phyloP scores from a whole-genome alignment of 2,888 invertebrate genomes.

The Nipponacmea schrenckii region DNA sequence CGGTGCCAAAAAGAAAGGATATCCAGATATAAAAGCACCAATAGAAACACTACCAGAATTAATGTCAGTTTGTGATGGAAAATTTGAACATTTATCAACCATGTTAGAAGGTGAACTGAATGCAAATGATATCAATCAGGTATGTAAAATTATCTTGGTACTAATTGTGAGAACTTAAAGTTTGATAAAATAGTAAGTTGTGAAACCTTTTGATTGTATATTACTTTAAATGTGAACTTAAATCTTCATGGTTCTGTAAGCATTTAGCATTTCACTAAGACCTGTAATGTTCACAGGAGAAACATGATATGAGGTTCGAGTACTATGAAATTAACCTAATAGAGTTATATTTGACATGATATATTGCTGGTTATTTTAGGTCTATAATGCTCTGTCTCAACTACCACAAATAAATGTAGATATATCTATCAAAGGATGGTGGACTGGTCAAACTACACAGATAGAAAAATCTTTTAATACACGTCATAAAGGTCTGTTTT shows the following conservation, averaged over 20 bases:
- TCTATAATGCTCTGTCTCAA: slow-evolving; percentile 70
- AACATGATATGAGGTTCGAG: no score
- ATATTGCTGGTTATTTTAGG: slow-evolving; percentile 34
- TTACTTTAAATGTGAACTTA: not conserved
- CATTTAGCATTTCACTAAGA: no score
- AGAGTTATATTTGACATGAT: no score
- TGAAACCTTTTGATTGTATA: not conserved
- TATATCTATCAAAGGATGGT: slow-evolving; percentile 74
- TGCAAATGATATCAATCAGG: slow-evolving; percentile 78
- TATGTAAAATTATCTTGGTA: slow-evolving; percentile 63
- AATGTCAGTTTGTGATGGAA: slow-evolving; percentile 71
- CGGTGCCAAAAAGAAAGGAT: slow-evolving; percentile 36
- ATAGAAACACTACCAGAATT: slow-evolving; percentile 73
- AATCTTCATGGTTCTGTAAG: no score
- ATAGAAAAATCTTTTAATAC: slow-evolving; percentile 35
- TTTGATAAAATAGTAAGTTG: not conserved
- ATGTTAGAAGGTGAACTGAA: slow-evolving; percentile 76
- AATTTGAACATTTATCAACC: slow-evolving; percentile 74
- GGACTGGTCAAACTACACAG: slow-evolving; percentile 50
- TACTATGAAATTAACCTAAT: no score
- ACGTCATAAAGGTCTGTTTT: slow-evolving; percentile 34
- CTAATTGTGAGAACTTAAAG: not conserved
- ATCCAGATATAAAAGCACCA: slow-evolving; percentile 31
- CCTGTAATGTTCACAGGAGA: no score
- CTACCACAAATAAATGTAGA: slow-evolving; percentile 76